phyloP scores from a whole-genome alignment of 1,140 invertebrate genomes.

The Drosophila tropicalis region DNA sequence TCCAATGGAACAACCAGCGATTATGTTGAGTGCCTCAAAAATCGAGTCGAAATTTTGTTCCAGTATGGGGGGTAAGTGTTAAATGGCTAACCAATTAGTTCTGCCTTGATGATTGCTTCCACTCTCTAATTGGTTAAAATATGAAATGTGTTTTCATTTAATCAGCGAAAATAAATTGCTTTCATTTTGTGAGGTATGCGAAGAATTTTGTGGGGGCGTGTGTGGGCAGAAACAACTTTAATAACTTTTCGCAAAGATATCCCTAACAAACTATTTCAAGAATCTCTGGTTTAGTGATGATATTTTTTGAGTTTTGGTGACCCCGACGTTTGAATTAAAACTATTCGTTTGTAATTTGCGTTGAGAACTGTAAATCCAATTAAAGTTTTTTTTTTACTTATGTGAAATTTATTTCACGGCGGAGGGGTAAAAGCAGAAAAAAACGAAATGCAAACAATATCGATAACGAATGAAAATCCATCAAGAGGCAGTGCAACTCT shows the following conservation, averaged over 20 bases:
- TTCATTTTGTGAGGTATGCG: not conserved
- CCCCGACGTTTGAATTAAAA: not conserved
- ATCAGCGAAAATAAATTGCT: constrained; percentile 55
- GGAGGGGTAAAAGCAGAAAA: not conserved
- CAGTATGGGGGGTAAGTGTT: constrained; percentile 57
- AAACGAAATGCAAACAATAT: constrained; percentile 63
- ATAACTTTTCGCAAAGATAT: not conserved
- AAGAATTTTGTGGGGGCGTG: not conserved
- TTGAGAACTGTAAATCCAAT: constrained; percentile 5
- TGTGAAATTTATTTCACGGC: not conserved
- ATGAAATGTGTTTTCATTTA: constrained; percentile 63
- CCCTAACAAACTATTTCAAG: too few species aligned
- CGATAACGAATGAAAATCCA: constrained; percentile 67
- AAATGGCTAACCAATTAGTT: constrained; percentile 76
- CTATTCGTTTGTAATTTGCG: not conserved
- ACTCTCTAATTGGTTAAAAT: constrained; percentile 73
- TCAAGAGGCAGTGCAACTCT: constrained; percentile 45
- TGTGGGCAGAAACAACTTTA: not conserved
- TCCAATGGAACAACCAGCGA: constrained; percentile 23
- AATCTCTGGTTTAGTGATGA: too few species aligned
- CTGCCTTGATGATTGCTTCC: constrained; percentile 46
- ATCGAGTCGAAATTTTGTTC: constrained; percentile 52
- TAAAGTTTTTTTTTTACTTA: constrained; percentile 1
- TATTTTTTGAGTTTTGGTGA: not conserved
- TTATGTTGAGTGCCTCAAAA: constrained; percentile 61